phyloP scores from a whole-genome alignment of 2,888 invertebrate species.

The Pantelozetes paolii region DNA sequence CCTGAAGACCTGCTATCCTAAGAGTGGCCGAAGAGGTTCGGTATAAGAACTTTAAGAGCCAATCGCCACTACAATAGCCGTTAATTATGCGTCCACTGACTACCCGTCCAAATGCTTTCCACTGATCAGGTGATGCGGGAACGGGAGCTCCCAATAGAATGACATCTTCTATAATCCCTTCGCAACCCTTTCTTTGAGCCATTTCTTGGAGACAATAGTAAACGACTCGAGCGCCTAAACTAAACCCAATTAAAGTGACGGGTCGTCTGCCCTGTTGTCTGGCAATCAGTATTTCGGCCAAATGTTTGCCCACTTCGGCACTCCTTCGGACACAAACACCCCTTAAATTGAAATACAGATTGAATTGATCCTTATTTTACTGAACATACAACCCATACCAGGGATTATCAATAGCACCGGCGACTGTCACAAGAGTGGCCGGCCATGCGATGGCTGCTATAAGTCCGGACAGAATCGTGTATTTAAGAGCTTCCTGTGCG shows the following conservation, averaged over 20 bases:
- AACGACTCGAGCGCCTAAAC: conserved; percentile 65
- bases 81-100: conserved; percentile 64
- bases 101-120: conserved; percentile 58
- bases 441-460: conserved; percentile 65
- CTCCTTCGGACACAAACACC: conserved; percentile 62
- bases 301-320: conserved; percentile 61
- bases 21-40: conserved; percentile 61
- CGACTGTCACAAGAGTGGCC: conserved; percentile 58
- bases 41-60: conserved; percentile 64
- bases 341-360: too few species aligned
- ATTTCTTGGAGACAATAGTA: conserved; percentile 62
- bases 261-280: conserved; percentile 63
- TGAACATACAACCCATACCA: too few species aligned
- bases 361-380: too few species aligned
- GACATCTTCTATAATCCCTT: conserved; percentile 64
- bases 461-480: conserved; percentile 63
- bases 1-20: conserved; percentile 61
- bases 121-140: conserved; percentile 58
- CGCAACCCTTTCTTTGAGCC: conserved; percentile 56
- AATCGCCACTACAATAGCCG: conserved; percentile 63
- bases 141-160: conserved; percentile 64
- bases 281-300: conserved; percentile 62
- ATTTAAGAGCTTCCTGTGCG: conserved; percentile 63
- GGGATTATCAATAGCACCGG: conserved; percentile 58
- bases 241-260: conserved; percentile 63